Evolutionary conservation across 2,888 invertebrate genomes (phyloP).

Genomic region (Yponomeuta cagnagella): DNA sequence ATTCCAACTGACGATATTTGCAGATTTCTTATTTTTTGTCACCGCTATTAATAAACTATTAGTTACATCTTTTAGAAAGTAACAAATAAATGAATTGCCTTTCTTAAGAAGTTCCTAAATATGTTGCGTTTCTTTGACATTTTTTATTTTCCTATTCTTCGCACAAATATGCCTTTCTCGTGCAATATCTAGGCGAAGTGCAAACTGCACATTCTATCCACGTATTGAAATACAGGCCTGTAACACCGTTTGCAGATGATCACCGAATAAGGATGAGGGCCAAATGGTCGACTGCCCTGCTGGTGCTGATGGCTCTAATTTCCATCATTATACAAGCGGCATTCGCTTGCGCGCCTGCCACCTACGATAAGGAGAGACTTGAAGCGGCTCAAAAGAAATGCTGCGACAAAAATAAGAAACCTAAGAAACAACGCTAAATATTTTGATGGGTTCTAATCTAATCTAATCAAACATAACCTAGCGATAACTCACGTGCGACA

Average conservation of each 20-base stretch:
- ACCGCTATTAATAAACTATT: too few species aligned
- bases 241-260: background rate
- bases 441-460: too few species aligned
- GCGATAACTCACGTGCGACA: too few species aligned
- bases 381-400: background rate
- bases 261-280: background rate
- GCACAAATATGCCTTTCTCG: too few species aligned
- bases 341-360: background rate
- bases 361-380: background rate
- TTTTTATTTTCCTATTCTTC: too few species aligned
- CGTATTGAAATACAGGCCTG: background rate
- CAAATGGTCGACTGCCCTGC: background rate
- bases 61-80: too few species aligned
- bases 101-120: too few species aligned
- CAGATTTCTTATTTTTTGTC: too few species aligned
- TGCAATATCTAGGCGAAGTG: background rate
- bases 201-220: background rate
- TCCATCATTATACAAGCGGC: background rate
- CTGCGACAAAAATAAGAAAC: background rate
- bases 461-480: too few species aligned
- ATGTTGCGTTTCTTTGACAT: too few species aligned
- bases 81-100: too few species aligned
- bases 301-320: background rate
- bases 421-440: background rate
- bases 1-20: too few species aligned